phyloP scores from a whole-genome alignment of 1,140 invertebrate genomes.

The Danaus melanippus region DNA sequence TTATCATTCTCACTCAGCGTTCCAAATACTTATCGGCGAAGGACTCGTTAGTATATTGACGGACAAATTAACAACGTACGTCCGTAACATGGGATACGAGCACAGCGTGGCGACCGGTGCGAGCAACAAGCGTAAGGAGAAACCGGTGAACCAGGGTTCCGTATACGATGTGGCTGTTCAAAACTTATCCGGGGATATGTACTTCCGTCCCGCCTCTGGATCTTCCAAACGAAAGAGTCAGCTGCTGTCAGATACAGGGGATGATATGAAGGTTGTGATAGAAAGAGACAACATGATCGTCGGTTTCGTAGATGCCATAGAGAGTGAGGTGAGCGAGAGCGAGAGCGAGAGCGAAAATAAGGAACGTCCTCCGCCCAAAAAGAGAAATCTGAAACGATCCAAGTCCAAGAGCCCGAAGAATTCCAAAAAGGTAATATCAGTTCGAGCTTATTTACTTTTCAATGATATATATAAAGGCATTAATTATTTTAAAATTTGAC shows the following conservation, averaged over 20 bases:
- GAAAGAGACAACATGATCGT: conserved; percentile 67
- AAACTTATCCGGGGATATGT: conserved; percentile 1
- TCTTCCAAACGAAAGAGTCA: conserved; percentile 35
- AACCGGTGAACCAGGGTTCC: conserved; percentile 14
- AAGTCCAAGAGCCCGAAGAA: conserved; percentile 40
- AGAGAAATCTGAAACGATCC: conserved; percentile 24
- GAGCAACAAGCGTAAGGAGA: conserved; percentile 16
- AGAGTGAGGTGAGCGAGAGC: conserved; percentile 52
- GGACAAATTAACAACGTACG: conserved; percentile 53
- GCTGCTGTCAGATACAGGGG: conserved; percentile 35
- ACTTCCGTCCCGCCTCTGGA: too few relatives aligned
- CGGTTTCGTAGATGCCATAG: conserved; percentile 52
- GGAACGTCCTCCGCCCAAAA: conserved; percentile 8
- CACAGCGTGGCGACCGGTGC: conserved; percentile 38
- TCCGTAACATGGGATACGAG: conserved; percentile 62
- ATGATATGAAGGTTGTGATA: conserved; percentile 59
- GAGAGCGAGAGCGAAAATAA: conserved; percentile 41
- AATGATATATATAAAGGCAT: background rate
- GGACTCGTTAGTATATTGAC: conserved; percentile 58
- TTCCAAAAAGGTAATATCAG: conserved; percentile 37
- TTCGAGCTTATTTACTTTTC: conserved; percentile 12
- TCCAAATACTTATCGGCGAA: conserved; percentile 59
- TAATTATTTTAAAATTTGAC: conserved; percentile 1
- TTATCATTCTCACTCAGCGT: conserved; percentile 38
- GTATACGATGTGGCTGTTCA: conserved; percentile 20